These are phyloP conservation scores for Herminia tarsipennalis DNA, from an alignment of 2,888 invertebrate species.

Conservation along the genomic window DNA sequence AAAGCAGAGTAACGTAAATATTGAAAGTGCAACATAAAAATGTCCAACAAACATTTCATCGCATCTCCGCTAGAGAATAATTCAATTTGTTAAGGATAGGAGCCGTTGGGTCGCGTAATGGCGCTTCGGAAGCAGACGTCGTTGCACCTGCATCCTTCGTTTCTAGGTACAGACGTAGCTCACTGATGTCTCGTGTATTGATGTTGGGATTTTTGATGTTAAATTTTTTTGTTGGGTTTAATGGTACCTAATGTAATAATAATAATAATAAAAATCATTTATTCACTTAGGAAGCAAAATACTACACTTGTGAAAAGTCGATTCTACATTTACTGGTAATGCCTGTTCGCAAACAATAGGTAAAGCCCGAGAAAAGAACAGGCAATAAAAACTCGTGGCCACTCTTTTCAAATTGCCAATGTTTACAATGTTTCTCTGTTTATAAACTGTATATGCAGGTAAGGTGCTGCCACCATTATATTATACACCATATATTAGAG, in stretches of 20 bases:
- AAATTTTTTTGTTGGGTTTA: not conserved
- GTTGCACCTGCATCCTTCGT: slow-evolving; percentile 29
- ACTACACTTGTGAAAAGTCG: too few relatives aligned
- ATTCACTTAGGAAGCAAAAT: too few relatives aligned
- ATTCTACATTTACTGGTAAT: too few relatives aligned
- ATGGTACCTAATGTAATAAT: not conserved
- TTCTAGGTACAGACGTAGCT: not conserved
- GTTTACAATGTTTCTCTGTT: too few relatives aligned
- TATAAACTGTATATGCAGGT: too few relatives aligned
- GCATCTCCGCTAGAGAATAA: slow-evolving; percentile 31
- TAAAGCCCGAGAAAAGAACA: too few relatives aligned
- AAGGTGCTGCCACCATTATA: too few relatives aligned
- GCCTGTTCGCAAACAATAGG: too few relatives aligned
- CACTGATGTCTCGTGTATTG: not conserved
- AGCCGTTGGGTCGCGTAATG: slow-evolving; percentile 45
- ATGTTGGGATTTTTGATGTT: not conserved
- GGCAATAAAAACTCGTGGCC: too few relatives aligned
- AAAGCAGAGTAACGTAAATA: not conserved
- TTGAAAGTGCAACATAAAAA: slow-evolving; percentile 26
- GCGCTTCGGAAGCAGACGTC: slow-evolving; percentile 40
- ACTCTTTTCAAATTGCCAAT: too few relatives aligned
- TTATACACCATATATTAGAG: too few relatives aligned
- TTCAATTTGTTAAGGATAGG: slow-evolving; percentile 41
- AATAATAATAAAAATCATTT: too few relatives aligned
- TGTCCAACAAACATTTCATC: slow-evolving; percentile 22